Conservation (phyloP, 1,140 invertebrate species). For the Andricus grossulariae region DNA sequence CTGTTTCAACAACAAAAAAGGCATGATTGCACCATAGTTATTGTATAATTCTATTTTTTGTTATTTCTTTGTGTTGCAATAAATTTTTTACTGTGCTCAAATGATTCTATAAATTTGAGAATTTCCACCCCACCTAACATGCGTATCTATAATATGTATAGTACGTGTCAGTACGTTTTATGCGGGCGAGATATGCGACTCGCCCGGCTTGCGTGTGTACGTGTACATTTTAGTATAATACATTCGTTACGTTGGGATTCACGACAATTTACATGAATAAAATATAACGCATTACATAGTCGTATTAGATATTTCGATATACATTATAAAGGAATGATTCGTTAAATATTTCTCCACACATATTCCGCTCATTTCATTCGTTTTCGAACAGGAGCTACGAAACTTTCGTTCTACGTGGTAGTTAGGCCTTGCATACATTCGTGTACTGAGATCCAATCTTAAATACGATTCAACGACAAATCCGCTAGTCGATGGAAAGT, state of each 20-base stretch:
- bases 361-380: conserved; percentile 52
- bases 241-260: conserved; percentile 68
- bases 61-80: too few species aligned
- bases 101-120: too few species aligned
- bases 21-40: too few species aligned
- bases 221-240: conserved; percentile 67
- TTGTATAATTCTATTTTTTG: too few species aligned
- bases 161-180: conserved; percentile 53
- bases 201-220: conserved; percentile 50
- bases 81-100: too few species aligned
- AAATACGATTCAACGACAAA: conserved; percentile 58
- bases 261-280: conserved; percentile 70
- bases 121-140: conserved; percentile 41
- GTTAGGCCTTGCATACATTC: conserved; percentile 71
- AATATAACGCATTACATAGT: conserved; percentile 70
- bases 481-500: conserved; percentile 51
- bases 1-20: too few species aligned
- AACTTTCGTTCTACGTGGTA: conserved; percentile 57
- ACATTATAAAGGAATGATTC: conserved; percentile 73
- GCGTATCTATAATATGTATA: conserved; percentile 58
- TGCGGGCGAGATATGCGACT: conserved; percentile 44
- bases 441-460: conserved; percentile 67
- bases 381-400: conserved; percentile 60
- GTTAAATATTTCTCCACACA: conserved; percentile 66
- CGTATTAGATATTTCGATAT: conserved; percentile 67